phyloP scores from a whole-genome alignment of 2,888 invertebrate species.

The Harpalus rubripes region DNA sequence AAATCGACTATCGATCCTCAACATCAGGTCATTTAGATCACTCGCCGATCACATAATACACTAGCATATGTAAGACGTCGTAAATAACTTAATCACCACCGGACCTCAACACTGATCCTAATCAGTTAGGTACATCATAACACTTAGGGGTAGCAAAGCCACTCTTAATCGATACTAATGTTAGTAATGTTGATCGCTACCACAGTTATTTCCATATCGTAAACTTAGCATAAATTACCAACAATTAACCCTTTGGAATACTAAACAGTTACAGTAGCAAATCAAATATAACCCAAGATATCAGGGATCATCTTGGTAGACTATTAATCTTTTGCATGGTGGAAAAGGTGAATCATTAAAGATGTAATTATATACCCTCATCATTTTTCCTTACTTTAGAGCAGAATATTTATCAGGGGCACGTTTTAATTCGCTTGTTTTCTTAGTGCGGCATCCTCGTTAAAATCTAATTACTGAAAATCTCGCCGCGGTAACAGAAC shows the following conservation, averaged over 20 bases:
- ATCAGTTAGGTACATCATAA: neutral
- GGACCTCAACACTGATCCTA: conserved; percentile 5
- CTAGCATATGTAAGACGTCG: conserved; percentile 38
- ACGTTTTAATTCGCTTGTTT: conserved; percentile 52
- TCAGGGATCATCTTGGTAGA: neutral
- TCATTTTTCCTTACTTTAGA: conserved; percentile 50
- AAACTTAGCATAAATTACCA: conserved; percentile 1
- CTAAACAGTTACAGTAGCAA: neutral
- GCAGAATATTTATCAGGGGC: conserved; percentile 36
- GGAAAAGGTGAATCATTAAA: conserved; percentile 34
- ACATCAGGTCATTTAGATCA: conserved; percentile 58
- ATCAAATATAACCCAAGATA: neutral
- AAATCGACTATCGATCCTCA: conserved; percentile 64
- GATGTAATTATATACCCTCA: conserved; percentile 44
- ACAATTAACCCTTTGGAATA: neutral
- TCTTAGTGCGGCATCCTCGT: conserved; percentile 29
- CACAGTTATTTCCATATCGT: conserved; percentile 10
- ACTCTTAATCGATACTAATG: conserved; percentile 14
- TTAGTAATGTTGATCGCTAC: conserved; percentile 8
- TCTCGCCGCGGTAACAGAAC: neutral
- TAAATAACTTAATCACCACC: conserved; percentile 57
- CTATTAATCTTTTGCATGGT: conserved; percentile 32
- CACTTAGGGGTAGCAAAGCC: neutral
- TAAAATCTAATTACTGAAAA: conserved; percentile 51
- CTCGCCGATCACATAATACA: conserved; percentile 32